A percentile compares a stretch with the other conserved stretches of the same genome.
Conservation (phyloP, 2,797 vertebrate species). For the Protosalanx chinensis region DNA sequence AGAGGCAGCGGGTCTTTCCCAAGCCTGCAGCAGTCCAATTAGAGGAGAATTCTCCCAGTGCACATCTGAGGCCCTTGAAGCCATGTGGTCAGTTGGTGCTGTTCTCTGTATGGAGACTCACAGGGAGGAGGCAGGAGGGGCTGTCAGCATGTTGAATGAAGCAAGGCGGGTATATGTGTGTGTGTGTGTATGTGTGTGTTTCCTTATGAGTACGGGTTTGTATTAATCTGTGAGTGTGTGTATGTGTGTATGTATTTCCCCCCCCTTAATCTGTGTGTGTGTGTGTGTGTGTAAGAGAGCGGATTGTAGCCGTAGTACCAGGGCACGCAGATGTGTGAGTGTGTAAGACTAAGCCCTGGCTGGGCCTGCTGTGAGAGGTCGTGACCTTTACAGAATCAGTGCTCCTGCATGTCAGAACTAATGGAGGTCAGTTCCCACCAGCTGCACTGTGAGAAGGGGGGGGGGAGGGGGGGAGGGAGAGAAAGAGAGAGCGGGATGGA, state of each 20-base stretch:
- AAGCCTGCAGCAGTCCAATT: slow-evolving; percentile 13
- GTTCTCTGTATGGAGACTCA: not conserved
- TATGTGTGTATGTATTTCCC: slow-evolving; percentile 20
- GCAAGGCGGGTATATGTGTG: slow-evolving; percentile 10
- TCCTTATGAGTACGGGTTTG: not conserved
- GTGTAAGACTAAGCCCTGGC: slow-evolving; percentile 62
- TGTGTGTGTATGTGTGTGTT: slow-evolving; percentile 4
- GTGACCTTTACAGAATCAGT: slow-evolving; percentile 88
- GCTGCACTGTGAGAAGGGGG: slow-evolving; percentile 52
- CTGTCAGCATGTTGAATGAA: slow-evolving; percentile 24
- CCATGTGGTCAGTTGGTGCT: not conserved
- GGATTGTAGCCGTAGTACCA: slow-evolving; percentile 24
- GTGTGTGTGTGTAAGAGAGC: slow-evolving; percentile 27
- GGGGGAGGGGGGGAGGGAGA: slow-evolving; percentile 14
- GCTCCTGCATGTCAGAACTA: slow-evolving; percentile 84
- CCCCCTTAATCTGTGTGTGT: slow-evolving; percentile 48
- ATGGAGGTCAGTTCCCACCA: slow-evolving; percentile 74
- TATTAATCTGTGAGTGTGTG: slow-evolving; percentile 17
- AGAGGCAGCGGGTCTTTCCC: not conserved
- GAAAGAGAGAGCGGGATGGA: slow-evolving; percentile 6
- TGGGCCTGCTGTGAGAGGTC: slow-evolving; percentile 72
- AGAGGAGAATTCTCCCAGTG: slow-evolving; percentile 3
- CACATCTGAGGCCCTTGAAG: slow-evolving; percentile 15
- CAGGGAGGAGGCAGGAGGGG: slow-evolving; percentile 28
- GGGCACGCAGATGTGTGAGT: slow-evolving; percentile 77